These are phyloP conservation scores for Panthera leo DNA, from an alignment of 2,113 vertebrate genomes.

Conservation along the genomic window DNA sequence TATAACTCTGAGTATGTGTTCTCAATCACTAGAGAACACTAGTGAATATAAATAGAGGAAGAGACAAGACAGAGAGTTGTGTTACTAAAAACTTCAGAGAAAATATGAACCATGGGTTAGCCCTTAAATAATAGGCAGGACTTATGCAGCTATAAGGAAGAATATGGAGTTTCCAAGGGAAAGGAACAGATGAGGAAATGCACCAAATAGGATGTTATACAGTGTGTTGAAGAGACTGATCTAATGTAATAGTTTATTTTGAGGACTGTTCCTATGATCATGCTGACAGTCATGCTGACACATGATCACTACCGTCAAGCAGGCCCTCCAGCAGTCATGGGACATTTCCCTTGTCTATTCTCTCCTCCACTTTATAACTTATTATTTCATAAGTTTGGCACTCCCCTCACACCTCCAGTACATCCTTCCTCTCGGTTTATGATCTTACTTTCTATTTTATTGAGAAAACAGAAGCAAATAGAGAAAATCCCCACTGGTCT, in stretches of 20 bases:
- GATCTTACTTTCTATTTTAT: not conserved
- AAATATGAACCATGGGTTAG: not conserved
- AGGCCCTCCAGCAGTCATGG: not conserved
- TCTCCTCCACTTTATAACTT: not conserved
- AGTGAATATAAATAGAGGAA: not conserved
- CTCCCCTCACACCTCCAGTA: not conserved
- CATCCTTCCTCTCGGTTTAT: not conserved
- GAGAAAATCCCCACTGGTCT: not conserved
- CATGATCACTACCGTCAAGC: not conserved
- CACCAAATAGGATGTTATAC: not conserved
- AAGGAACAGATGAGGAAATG: not conserved
- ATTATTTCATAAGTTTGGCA: not conserved
- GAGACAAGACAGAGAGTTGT: not conserved
- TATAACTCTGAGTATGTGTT: not conserved
- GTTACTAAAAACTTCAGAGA: not conserved
- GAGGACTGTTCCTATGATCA: not conserved
- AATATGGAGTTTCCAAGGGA: not conserved
- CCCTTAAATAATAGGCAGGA: not conserved
- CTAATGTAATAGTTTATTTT: not conserved
- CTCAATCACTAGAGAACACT: not conserved
- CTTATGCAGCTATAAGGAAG: not conserved
- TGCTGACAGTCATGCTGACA: not conserved
- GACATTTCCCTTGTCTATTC: not conserved
- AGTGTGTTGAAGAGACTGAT: not conserved
- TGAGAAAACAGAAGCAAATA: constrained; percentile 8